Evolutionary conservation across 2,113 vertebrate species (phyloP).

Genomic region (Vulpes vulpes): DNA sequence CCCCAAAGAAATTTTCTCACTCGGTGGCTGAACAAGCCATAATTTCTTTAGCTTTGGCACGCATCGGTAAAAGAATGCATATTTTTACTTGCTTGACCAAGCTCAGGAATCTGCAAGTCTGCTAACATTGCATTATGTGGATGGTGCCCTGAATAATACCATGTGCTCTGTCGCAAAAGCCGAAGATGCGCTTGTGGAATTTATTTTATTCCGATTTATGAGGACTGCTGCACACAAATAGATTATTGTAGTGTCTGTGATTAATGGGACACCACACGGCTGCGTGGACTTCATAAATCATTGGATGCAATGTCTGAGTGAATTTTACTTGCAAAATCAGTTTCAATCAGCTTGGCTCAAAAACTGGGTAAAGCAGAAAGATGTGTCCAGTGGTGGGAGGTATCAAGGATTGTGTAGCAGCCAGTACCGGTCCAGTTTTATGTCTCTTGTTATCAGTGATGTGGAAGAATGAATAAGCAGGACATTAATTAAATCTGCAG

Average conservation of each 20-base stretch:
- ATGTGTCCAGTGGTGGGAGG: constrained; percentile 54
- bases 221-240: constrained; percentile 83
- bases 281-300: constrained; percentile 84
- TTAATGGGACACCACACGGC: constrained; percentile 81
- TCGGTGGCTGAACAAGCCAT: not conserved
- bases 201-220: constrained; percentile 82
- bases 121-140: constrained; percentile 63
- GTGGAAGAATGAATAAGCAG: constrained; percentile 68
- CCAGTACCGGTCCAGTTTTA: constrained; percentile 5
- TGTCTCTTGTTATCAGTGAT: constrained; percentile 63
- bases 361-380: constrained; percentile 61
- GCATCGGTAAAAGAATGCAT: constrained; percentile 62
- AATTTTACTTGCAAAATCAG: constrained; percentile 85
- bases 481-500: constrained; percentile 82
- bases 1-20: constrained; percentile 46
- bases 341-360: constrained; percentile 73
- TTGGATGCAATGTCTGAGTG: constrained; percentile 77
- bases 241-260: constrained; percentile 85
- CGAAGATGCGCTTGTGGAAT: constrained; percentile 77
- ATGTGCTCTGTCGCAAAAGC: constrained; percentile 55
- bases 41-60: constrained; percentile 74
- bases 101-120: constrained; percentile 72
- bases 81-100: constrained; percentile 75
- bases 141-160: constrained; percentile 63
- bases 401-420: not conserved